Percentiles rank a stretch among this genome's conserved stretches.
These are phyloP conservation scores for Nomada flava DNA, from an alignment of 2,888 invertebrate genomes.

Conservation along the genomic window DNA sequence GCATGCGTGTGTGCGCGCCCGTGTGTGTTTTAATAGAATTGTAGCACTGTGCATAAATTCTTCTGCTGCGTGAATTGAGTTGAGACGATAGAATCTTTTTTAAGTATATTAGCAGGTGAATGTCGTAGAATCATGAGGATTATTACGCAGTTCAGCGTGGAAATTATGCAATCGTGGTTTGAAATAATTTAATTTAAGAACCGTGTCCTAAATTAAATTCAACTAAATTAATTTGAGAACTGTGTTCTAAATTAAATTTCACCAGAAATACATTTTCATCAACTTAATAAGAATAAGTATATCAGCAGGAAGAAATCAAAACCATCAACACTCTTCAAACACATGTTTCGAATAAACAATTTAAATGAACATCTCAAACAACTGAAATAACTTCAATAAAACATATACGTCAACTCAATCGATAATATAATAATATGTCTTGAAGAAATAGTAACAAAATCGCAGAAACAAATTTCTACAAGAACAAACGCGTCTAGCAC, in stretches of 20 bases:
- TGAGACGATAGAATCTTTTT: background rate
- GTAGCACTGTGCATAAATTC: background rate
- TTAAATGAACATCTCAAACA: too few species aligned
- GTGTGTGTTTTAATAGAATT: background rate
- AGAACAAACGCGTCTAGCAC: background rate
- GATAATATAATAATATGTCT: background rate
- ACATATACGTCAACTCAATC: too few species aligned
- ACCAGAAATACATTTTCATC: too few species aligned
- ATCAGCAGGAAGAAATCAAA: too few species aligned
- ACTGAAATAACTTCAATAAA: too few species aligned
- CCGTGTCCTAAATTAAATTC: too few species aligned
- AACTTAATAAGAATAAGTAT: too few species aligned
- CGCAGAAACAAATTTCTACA: background rate
- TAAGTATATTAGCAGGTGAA: background rate
- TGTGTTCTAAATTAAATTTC: too few species aligned
- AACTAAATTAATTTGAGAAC: too few species aligned
- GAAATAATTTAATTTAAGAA: too few species aligned
- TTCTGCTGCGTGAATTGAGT: background rate
- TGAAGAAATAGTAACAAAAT: background rate
- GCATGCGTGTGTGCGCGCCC: background rate
- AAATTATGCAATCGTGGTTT: background rate
- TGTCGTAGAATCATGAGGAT: background rate
- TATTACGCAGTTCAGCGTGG: background rate
- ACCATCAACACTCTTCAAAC: too few species aligned
- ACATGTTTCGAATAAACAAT: too few species aligned